These are phyloP conservation scores for Petromus typicus DNA, from an alignment of 2,113 vertebrate species.

Conservation along the genomic window DNA sequence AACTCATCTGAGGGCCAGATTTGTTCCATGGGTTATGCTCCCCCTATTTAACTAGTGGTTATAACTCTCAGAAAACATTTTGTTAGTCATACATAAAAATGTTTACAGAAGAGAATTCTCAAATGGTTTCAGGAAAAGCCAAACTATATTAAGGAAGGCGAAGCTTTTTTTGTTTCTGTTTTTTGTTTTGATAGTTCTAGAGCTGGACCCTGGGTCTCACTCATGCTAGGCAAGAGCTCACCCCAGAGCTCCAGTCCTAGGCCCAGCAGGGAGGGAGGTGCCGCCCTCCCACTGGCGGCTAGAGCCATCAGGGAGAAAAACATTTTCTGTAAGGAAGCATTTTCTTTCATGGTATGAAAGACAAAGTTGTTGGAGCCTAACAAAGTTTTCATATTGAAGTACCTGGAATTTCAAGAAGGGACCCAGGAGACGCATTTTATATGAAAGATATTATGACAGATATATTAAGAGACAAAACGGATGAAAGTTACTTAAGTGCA, in stretches of 20 bases:
- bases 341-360: constrained; percentile 1
- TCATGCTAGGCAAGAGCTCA: too few species aligned
- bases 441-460: background rate
- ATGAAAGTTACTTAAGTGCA: constrained; percentile 4
- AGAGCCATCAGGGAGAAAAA: background rate
- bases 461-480: background rate
- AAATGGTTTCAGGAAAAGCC: constrained; percentile 3
- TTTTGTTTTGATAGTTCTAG: background rate
- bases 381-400: constrained; percentile 2
- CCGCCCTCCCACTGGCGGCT: background rate
- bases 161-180: background rate
- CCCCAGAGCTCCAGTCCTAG: background rate
- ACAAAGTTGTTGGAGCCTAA: background rate
- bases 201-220: background rate
- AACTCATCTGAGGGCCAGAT: background rate
- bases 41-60: background rate
- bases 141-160: constrained; percentile 6
- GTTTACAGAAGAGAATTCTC: constrained; percentile 32
- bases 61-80: background rate
- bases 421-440: background rate
- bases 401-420: background rate
- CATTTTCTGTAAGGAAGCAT: constrained; percentile 19
- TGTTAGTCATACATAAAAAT: background rate
- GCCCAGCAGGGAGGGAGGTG: background rate
- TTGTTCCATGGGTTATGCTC: background rate